Base-by-base conservation (phyloP, 2,888 invertebrate genomes). In the Atethmia centrago region DNA sequence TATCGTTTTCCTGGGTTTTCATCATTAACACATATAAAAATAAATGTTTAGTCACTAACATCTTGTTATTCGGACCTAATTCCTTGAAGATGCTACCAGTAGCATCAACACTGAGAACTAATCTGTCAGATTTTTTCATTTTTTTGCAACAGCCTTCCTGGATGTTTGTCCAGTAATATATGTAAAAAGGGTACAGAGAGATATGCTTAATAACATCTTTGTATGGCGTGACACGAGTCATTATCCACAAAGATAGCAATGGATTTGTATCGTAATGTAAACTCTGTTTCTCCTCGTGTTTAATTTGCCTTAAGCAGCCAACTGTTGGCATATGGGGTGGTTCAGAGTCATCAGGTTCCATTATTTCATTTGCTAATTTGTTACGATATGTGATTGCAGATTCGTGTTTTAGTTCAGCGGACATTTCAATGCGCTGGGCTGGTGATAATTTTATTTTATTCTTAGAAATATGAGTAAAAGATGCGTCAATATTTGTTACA, bases 21-120 rank as follows among this genome's bases (percentile, higher is more conserved):
- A 64, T 68, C 25, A 77, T 53, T 36, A 70, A 62, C 36, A 59
- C 47, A 66, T 66, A 70, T 53, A 74, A 67, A 71, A 75, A 75
- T 40, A 77, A 47, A 68, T 73, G 63, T 72, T 63, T 71, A 31
- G 59, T 40, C 42, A 56, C 62, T 71, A 67, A 49, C 25, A 73
- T 67, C 28, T 69, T 58, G 12, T 64, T 64, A 12, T 69, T 76
- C 9, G 71, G 71, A 49, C 51, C 51, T 10, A 51, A n/a, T 51
- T 51, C 51, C 10, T 51, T n/a, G 4, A 51, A 51, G 51, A 51
- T 51, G n/a, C 51, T n/a, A 12, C 51, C 51, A 12, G 51, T n/a
- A 51, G 51, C 51, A 51, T 51, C 51, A 12, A 61, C 51, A 70
- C 74, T 69, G 40, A 74, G 45, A 45, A 64, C 53, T 59, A 70